Evolutionary conservation across 1,140 invertebrate species (phyloP).

Genomic region (Drosophila busckii): DNA sequence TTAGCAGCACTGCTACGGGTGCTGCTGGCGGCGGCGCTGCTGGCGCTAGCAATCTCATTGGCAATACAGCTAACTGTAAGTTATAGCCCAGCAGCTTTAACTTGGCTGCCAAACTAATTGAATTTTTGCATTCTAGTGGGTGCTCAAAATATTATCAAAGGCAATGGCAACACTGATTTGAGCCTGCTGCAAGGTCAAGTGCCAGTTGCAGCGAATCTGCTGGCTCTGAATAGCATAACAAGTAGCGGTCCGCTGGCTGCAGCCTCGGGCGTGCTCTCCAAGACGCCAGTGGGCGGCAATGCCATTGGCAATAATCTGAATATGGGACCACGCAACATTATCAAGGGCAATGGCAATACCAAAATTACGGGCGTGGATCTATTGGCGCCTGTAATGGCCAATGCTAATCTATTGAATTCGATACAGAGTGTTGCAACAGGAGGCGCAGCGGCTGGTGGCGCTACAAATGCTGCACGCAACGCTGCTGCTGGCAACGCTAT

Average conservation of each 20-base stretch:
- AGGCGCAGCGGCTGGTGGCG: not conserved
- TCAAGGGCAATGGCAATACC: constrained; percentile 2
- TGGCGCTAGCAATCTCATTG: not conserved
- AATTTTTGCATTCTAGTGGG: no score
- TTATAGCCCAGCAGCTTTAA: no score
- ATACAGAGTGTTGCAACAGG: no score
- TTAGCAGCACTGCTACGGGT: not conserved
- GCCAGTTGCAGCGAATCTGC: not conserved
- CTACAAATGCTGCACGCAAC: not conserved
- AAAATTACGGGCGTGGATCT: not conserved
- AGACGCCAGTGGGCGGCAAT: not conserved
- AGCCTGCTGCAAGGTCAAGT: not conserved
- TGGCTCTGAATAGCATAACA: not conserved
- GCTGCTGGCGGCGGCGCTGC: not conserved
- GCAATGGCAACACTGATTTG: not conserved
- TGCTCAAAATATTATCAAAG: not conserved
- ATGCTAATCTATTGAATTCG: constrained; percentile 2
- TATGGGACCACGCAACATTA: not conserved
- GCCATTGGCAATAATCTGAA: not conserved
- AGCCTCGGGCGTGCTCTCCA: no score
- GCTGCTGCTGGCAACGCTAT: not conserved
- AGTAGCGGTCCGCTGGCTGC: not conserved
- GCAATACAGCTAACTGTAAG: not conserved
- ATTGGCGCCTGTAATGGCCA: not conserved
- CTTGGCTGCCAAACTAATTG: no score